Percentiles rank a stretch among this genome's conserved stretches.
Conservation (phyloP, 2,797 vertebrate genomes). For the Siniperca scherzeri region DNA sequence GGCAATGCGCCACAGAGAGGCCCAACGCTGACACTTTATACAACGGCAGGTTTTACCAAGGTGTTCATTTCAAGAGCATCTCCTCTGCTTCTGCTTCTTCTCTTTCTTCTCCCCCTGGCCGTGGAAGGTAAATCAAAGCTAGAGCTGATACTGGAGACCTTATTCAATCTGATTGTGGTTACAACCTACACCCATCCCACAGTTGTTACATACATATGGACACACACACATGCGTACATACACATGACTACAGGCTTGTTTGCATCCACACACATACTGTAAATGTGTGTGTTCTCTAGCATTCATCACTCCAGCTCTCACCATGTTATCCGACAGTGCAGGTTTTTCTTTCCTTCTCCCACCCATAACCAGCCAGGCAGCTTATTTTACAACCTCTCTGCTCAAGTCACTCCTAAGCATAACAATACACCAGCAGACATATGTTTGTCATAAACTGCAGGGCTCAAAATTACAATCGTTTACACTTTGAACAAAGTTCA, state of each 20-base stretch:
- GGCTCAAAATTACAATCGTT: slow-evolving; percentile 62
- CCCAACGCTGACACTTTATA: slow-evolving; percentile 85
- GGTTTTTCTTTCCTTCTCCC: slow-evolving; percentile 49
- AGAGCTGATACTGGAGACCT: slow-evolving; percentile 66
- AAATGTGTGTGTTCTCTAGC: slow-evolving; percentile 30
- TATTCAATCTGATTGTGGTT: slow-evolving; percentile 62
- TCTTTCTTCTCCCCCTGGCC: slow-evolving; percentile 60
- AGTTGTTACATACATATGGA: slow-evolving; percentile 58
- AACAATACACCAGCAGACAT: slow-evolving; percentile 74
- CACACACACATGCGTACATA: background rate
- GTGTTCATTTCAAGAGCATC: slow-evolving; percentile 88
- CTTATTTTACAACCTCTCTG: slow-evolving; percentile 64
- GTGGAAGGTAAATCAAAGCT: slow-evolving; percentile 78
- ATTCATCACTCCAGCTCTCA: slow-evolving; percentile 58
- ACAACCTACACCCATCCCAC: slow-evolving; percentile 45
- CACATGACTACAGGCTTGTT: slow-evolving; percentile 22
- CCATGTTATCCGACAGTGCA: slow-evolving; percentile 44
- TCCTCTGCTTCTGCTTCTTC: slow-evolving; percentile 69
- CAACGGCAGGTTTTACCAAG: slow-evolving; percentile 85
- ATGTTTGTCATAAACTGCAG: slow-evolving; percentile 77
- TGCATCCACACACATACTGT: slow-evolving; percentile 21
- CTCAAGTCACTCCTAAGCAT: slow-evolving; percentile 60
- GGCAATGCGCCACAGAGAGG: slow-evolving; percentile 80
- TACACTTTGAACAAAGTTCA: slow-evolving; percentile 71
- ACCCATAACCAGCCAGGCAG: slow-evolving; percentile 53